Conservation (phyloP, 2,797 vertebrate species). For the Micromesistius poutassou region DNA sequence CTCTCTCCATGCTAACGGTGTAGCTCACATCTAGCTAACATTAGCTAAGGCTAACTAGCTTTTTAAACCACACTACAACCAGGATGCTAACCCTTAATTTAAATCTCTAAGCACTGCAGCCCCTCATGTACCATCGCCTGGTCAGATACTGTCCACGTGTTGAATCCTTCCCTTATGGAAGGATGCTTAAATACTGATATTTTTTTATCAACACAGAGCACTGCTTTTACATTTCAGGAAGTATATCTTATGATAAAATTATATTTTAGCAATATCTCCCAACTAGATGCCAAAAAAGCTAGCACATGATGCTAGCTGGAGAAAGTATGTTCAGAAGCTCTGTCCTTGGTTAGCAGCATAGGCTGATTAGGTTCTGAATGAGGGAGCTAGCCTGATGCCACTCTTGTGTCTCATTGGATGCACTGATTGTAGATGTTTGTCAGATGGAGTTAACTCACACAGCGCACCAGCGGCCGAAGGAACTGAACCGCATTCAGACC, state of each 20-base stretch:
- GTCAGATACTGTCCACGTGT: not conserved
- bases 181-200: not conserved
- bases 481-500: not conserved
- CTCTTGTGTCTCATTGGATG: not conserved
- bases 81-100: not conserved
- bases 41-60: too few species aligned
- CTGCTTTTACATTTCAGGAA: not conserved
- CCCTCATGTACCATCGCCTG: too few species aligned
- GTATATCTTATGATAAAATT: conserved; percentile 1
- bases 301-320: not conserved
- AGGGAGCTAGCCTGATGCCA: not conserved
- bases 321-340: not conserved
- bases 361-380: not conserved
- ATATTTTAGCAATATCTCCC: conserved; percentile 1
- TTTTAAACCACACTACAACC: not conserved
- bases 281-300: conserved; percentile 1
- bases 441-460: not conserved
- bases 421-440: not conserved
- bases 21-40: not conserved
- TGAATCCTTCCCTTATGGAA: too few species aligned
- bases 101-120: not conserved
- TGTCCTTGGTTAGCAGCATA: conserved; percentile 1
- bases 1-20: not conserved
- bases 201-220: not conserved
- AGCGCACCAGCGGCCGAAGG: not conserved